These are phyloP conservation scores for Zalophus californianus DNA, from an alignment of 2,797 vertebrate genomes.

Conservation along the genomic window DNA sequence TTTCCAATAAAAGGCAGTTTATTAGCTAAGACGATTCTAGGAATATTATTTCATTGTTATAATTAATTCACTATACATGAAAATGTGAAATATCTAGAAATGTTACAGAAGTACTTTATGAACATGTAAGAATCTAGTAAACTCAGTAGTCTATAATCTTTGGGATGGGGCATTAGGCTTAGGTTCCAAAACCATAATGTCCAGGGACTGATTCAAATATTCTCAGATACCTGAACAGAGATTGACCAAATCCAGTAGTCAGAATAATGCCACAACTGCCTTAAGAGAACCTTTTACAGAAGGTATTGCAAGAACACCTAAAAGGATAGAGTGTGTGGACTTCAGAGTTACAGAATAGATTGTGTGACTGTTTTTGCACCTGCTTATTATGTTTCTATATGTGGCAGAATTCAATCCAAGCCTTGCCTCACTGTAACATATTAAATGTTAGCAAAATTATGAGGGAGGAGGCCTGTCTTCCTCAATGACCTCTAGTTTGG, in stretches of 20 bases:
- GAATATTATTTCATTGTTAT: constrained; percentile 23
- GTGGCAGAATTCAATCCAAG: neutral
- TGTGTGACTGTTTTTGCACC: neutral
- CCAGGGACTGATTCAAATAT: neutral
- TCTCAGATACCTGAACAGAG: neutral
- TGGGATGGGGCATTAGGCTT: neutral
- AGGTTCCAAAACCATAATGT: neutral
- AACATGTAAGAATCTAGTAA: neutral
- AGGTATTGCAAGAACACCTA: neutral
- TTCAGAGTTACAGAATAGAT: neutral
- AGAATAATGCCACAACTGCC: neutral
- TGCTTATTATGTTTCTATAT: neutral
- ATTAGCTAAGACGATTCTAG: neutral
- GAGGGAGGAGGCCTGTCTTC: neutral
- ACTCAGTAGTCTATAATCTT: neutral
- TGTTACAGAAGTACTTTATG: neutral
- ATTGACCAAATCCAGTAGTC: neutral
- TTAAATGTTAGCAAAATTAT: neutral
- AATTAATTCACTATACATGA: neutral
- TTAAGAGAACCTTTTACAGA: neutral
- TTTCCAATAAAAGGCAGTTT: constrained; percentile 11
- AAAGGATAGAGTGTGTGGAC: neutral
- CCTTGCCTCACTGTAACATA: neutral
- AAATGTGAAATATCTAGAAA: neutral
- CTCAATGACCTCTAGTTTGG: neutral